Percentiles rank a stretch among this genome's conserved stretches.
These are phyloP conservation scores for Zaprionus nigranus DNA, from an alignment of 1,140 invertebrate species.

Conservation along the genomic window DNA sequence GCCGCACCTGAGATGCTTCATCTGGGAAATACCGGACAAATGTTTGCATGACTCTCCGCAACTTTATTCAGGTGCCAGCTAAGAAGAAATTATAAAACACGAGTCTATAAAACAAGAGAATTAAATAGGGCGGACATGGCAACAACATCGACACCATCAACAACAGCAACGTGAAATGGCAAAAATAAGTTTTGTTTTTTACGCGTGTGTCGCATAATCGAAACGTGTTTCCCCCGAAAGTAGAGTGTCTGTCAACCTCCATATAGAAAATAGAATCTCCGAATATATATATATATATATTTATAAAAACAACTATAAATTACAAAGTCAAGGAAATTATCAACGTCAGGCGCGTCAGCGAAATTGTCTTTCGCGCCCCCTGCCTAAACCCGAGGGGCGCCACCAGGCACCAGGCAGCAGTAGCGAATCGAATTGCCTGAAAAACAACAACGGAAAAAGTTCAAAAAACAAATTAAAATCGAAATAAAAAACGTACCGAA, in stretches of 20 bases:
- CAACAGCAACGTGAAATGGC: conserved; percentile 24
- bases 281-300: conserved; percentile 34
- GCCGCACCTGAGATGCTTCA: conserved; percentile 1
- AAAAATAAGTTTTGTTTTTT: conserved; percentile 22
- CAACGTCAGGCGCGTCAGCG: conserved; percentile 64
- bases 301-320: conserved; percentile 74
- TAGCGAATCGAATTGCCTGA: conserved; percentile 4
- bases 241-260: not conserved
- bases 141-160: not conserved
- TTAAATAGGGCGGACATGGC: conserved; percentile 8
- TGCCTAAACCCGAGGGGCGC: conserved; percentile 13
- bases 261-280: conserved; percentile 14
- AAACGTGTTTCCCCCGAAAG: conserved; percentile 50
- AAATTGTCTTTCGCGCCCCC: conserved; percentile 26
- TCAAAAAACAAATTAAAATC: conserved; percentile 48
- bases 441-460: conserved; percentile 29
- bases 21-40: conserved; percentile 43
- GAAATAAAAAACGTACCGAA: conserved; percentile 15
- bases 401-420: not conserved
- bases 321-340: conserved; percentile 77
- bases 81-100: conserved; percentile 6
- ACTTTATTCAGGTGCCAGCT: conserved; percentile 34
- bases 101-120: not conserved
- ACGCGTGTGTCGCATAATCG: conserved; percentile 64
- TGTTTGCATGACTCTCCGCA: conserved; percentile 16